These are phyloP conservation scores for Oenanthe melanoleuca DNA, from an alignment of 2,113 vertebrate species.

Conservation along the genomic window DNA sequence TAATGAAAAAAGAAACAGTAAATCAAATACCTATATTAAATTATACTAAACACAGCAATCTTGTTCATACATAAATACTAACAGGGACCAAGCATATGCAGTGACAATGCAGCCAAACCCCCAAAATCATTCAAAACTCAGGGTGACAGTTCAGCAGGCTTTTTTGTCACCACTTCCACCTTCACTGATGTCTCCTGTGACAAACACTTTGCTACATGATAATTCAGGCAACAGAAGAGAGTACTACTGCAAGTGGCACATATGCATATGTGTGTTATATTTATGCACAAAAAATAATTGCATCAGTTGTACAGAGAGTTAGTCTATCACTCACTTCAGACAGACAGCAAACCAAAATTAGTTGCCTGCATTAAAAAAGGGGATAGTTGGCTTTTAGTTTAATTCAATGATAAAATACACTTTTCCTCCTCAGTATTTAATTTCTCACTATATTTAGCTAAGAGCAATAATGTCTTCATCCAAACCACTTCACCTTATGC, in stretches of 20 bases:
- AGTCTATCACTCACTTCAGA: not conserved
- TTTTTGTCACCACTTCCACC: not conserved
- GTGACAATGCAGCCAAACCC: not conserved
- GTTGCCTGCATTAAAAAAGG: accelerated
- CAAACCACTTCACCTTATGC: not conserved
- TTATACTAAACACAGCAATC: not conserved
- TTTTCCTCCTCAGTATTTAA: not conserved
- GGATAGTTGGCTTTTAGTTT: not conserved
- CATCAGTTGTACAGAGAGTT: not conserved
- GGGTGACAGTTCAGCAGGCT: not conserved
- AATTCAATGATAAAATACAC: not conserved
- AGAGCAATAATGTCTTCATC: not conserved
- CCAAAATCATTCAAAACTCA: not conserved
- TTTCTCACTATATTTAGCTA: not conserved
- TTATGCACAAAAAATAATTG: not conserved
- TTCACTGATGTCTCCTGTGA: not conserved
- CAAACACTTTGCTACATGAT: not conserved
- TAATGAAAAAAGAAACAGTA: conserved; percentile 5
- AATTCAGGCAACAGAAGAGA: not conserved
- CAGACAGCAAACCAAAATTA: not conserved
- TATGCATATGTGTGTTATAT: not conserved
- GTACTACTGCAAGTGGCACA: accelerated
- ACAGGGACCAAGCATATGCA: not conserved
- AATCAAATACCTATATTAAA: not conserved
- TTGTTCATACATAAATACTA: not conserved